Percentiles rank a stretch among this genome's conserved stretches.
phyloP scores from a whole-genome alignment of 2,888 invertebrate genomes.

The Geotrupes spiniger region DNA sequence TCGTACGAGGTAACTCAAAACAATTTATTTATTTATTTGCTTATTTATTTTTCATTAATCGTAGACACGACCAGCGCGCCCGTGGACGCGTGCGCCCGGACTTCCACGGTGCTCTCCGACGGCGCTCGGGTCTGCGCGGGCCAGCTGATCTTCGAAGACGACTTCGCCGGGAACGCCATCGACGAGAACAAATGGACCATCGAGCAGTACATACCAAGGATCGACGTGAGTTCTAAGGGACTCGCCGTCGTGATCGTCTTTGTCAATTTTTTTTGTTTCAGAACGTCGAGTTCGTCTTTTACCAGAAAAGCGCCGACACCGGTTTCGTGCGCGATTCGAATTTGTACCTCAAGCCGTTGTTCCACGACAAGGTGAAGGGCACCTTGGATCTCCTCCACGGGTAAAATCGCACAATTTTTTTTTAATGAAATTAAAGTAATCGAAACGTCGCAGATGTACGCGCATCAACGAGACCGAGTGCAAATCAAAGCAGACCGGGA shows the following conservation, averaged over 20 bases:
- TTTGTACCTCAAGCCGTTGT: constrained; percentile 40
- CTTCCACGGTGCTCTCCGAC: too few relatives aligned
- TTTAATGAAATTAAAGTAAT: too few relatives aligned
- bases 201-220: constrained; percentile 56
- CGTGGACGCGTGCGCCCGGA: too few relatives aligned
- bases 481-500: too few relatives aligned
- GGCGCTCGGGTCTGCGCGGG: constrained; percentile 17
- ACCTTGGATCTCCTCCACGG: constrained; percentile 37
- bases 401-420: constrained; percentile 19
- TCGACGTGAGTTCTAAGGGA: too few relatives aligned
- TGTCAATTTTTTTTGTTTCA: constrained; percentile 38
- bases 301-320: constrained; percentile 39
- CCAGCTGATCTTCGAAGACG: constrained; percentile 60
- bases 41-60: too few relatives aligned
- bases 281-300: constrained; percentile 47
- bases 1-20: constrained; percentile 51
- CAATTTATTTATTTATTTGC: background rate
- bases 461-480: too few relatives aligned
- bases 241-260: constrained; percentile 46
- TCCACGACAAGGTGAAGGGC: constrained; percentile 33
- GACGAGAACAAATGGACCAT: constrained; percentile 55
- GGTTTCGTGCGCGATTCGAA: constrained; percentile 37
- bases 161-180: constrained; percentile 52
- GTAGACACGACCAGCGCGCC: too few relatives aligned
- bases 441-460: too few relatives aligned